phyloP scores from a whole-genome alignment of 2,113 vertebrate species.

The Lophotis ruficrista region DNA sequence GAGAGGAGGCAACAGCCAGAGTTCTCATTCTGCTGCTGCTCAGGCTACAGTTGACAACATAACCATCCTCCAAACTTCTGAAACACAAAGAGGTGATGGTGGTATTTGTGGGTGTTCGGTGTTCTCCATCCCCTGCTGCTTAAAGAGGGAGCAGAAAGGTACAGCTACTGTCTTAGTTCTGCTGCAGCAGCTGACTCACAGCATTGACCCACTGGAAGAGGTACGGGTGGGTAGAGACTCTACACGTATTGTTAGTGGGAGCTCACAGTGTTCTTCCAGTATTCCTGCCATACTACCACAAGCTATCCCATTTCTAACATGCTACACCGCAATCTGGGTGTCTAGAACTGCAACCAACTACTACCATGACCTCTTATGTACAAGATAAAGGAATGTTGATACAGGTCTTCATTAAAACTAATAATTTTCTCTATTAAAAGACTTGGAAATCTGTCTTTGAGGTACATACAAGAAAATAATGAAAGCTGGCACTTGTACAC shows the following conservation, averaged over 20 bases:
- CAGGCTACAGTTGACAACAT: fast-evolving
- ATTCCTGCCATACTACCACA: background rate
- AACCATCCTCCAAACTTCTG: fast-evolving
- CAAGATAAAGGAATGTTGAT: background rate
- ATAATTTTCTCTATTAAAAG: background rate
- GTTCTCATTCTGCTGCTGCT: fast-evolving
- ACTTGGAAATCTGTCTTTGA: background rate
- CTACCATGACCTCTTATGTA: background rate
- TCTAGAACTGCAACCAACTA: background rate
- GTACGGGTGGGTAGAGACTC: background rate
- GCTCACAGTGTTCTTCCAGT: background rate
- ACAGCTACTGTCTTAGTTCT: background rate
- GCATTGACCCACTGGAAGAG: background rate
- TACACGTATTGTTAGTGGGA: background rate
- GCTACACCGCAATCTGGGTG: background rate
- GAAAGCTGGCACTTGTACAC: background rate
- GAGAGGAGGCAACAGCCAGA: too few relatives aligned
- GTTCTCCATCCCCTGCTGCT: fast-evolving
- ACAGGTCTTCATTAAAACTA: background rate
- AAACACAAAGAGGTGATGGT: fast-evolving
- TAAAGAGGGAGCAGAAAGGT: background rate
- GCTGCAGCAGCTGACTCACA: background rate
- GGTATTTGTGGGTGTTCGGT: too few relatives aligned
- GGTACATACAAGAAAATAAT: background rate
- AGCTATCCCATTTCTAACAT: background rate